These are phyloP conservation scores for Scaptodrosophila lebanonensis DNA, from an alignment of 1,140 invertebrate species.

Conservation along the genomic window DNA sequence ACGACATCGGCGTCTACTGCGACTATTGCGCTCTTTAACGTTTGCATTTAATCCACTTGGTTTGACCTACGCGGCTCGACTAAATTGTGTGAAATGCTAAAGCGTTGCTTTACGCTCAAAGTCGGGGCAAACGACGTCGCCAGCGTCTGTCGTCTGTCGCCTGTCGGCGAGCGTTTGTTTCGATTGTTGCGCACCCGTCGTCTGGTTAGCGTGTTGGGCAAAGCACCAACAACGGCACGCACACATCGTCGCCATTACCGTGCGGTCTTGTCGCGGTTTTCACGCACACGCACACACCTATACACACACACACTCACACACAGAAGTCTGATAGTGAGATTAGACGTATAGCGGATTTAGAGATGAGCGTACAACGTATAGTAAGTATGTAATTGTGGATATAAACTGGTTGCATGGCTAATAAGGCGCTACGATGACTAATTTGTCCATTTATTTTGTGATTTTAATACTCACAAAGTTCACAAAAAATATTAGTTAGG, in stretches of 20 bases:
- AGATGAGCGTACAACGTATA: too few species aligned
- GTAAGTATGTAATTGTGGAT: too few species aligned
- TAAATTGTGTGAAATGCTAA: constrained; percentile 56
- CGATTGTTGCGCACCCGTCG: not conserved
- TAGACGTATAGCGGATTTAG: too few species aligned
- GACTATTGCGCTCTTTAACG: constrained; percentile 10
- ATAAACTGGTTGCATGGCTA: too few species aligned
- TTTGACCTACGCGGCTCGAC: constrained; percentile 62
- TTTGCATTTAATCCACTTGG: constrained; percentile 67
- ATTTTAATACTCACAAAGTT: too few species aligned
- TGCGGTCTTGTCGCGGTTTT: constrained; percentile 51
- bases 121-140: constrained; percentile 10
- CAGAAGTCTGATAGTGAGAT: too few species aligned
- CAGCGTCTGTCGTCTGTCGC: constrained; percentile 5
- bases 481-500: too few species aligned
- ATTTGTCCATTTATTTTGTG: too few species aligned
- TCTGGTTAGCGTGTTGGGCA: not conserved
- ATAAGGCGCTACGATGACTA: too few species aligned
- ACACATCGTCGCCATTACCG: constrained; percentile 23
- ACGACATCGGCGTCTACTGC: too few species aligned
- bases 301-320: not conserved
- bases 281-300: not conserved
- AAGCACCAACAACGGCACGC: not conserved
- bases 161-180: not conserved
- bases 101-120: constrained; percentile 45